Percentiles rank a stretch among this genome's conserved stretches.
phyloP scores from a whole-genome alignment of 2,113 vertebrate species.

The Dolichallabes microphthalmus region DNA sequence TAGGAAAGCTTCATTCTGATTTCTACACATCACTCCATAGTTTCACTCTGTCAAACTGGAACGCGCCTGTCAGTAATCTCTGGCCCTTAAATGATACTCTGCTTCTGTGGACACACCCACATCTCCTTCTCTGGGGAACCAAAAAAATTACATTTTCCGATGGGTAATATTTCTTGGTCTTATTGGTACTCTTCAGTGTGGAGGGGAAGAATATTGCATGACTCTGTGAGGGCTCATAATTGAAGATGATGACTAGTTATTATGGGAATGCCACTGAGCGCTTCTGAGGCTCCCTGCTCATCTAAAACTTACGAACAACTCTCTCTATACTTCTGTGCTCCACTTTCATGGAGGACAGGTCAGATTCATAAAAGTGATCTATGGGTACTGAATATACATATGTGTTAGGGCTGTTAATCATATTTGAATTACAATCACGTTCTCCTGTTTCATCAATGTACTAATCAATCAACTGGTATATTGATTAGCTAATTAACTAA shows the following conservation, averaged over 20 bases:
- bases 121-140: not conserved
- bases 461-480: not conserved
- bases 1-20: not conserved
- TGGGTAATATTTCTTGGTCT: conserved; percentile 17
- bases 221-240: conserved; percentile 8
- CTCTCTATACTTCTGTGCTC: not conserved
- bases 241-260: conserved; percentile 11
- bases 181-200: not conserved
- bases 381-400: not conserved
- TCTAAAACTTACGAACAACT: not conserved
- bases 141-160: not conserved
- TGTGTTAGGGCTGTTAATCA: not conserved
- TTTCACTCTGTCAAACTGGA: conserved; percentile 16
- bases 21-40: not conserved
- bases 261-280: not conserved
- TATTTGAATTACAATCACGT: not conserved
- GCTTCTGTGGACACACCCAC: not conserved
- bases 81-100: conserved; percentile 12
- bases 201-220: not conserved
- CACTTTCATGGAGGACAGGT: conserved; percentile 11
- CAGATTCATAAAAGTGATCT: not conserved
- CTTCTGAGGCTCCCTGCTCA: not conserved
- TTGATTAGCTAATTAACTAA: not conserved
- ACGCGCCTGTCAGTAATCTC: not conserved
- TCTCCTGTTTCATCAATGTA: not conserved